A percentile compares a stretch with the other conserved stretches of the same genome.
Evolutionary conservation across 1,140 invertebrate species (phyloP).

Genomic region (Drosophila oshimai): DNA sequence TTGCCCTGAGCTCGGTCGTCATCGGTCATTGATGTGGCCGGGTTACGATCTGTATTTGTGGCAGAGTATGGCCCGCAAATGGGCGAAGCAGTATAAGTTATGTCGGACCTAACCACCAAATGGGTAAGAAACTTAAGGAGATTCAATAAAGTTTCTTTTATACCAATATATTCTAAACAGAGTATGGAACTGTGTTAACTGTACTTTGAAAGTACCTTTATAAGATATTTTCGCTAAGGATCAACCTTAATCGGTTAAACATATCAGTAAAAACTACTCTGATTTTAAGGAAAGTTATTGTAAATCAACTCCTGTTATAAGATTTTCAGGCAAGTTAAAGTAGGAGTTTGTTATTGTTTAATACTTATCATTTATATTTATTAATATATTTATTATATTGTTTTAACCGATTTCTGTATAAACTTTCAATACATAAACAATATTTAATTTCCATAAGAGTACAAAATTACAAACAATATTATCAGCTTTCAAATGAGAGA

Average conservation of each 20-base stretch:
- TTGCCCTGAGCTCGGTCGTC: constrained; percentile 43
- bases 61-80: constrained; percentile 45
- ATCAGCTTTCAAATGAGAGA: background rate
- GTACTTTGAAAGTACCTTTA: too few species aligned
- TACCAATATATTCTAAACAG: too few species aligned
- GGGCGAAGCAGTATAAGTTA: constrained; percentile 57
- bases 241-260: too few species aligned
- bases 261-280: too few species aligned
- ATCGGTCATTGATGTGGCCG: constrained; percentile 36
- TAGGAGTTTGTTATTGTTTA: too few species aligned
- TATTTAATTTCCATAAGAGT: background rate
- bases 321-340: too few species aligned
- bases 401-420: background rate
- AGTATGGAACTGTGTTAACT: too few species aligned
- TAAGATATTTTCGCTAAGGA: too few species aligned
- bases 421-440: background rate
- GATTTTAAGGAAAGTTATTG: too few species aligned
- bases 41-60: constrained; percentile 14
- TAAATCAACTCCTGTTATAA: too few species aligned
- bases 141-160: background rate
- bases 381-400: background rate
- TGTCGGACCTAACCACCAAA: constrained; percentile 46
- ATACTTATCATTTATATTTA: background rate
- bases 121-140: background rate
- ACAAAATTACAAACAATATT: background rate